phyloP scores from a whole-genome alignment of 2,797 vertebrate species.

The Eulemur albifrons region DNA sequence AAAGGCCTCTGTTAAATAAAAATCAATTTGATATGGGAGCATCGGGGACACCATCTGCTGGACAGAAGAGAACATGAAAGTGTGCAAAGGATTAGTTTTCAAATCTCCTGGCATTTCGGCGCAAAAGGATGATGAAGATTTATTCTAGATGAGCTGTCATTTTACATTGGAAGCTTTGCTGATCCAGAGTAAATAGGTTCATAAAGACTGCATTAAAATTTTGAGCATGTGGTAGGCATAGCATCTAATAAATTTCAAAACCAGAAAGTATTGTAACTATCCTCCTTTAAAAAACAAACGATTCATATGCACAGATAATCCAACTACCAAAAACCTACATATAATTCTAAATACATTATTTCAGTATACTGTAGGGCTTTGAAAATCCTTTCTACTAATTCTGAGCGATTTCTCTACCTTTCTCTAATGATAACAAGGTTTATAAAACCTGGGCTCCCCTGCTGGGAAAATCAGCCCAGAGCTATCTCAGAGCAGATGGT shows the following conservation, averaged over 20 bases:
- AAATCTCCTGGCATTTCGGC: slow-evolving; percentile 66
- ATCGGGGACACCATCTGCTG: background rate
- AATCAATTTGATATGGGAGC: slow-evolving; percentile 54
- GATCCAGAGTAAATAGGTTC: slow-evolving; percentile 67
- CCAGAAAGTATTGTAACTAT: background rate
- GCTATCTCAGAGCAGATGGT: slow-evolving; percentile 62
- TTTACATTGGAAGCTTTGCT: slow-evolving; percentile 53
- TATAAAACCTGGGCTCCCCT: slow-evolving; percentile 56
- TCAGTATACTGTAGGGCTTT: background rate
- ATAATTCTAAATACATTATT: slow-evolving; percentile 11
- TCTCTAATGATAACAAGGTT: slow-evolving; percentile 54
- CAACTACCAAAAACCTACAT: background rate
- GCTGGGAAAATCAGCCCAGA: slow-evolving; percentile 52
- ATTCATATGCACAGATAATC: background rate
- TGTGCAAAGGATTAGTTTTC: slow-evolving; percentile 52
- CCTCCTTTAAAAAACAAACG: background rate
- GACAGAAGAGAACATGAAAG: background rate
- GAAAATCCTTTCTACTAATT: slow-evolving; percentile 53
- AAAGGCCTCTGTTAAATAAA: slow-evolving; percentile 68
- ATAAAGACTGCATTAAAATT: slow-evolving; percentile 47
- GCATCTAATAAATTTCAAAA: slow-evolving; percentile 38
- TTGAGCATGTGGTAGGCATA: slow-evolving; percentile 35
- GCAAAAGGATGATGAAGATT: slow-evolving; percentile 66
- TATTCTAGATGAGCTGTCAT: slow-evolving; percentile 52
- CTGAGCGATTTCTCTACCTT: slow-evolving; percentile 54